phyloP scores from a whole-genome alignment of 2,113 vertebrate species.

The Lipophrys pholis region DNA sequence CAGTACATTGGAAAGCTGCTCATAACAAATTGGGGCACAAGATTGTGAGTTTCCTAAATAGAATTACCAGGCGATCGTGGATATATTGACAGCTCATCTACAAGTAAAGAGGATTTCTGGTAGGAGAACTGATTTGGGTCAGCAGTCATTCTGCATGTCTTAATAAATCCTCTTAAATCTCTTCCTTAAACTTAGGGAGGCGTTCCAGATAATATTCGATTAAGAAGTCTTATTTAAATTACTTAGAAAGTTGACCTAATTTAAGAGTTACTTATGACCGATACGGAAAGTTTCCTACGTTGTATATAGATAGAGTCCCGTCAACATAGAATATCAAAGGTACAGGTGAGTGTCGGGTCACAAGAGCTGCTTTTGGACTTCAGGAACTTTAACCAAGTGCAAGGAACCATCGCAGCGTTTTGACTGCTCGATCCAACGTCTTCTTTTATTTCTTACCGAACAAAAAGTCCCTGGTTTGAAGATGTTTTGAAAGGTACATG shows the following conservation, averaged over 20 bases:
- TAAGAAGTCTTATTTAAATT: conserved; percentile 73
- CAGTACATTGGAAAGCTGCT: background rate
- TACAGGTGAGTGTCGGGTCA: too few species aligned
- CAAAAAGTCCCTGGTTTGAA: too few species aligned
- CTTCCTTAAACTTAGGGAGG: conserved; percentile 61
- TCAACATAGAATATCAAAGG: too few species aligned
- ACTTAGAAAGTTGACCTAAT: conserved; percentile 58
- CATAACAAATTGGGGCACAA: background rate
- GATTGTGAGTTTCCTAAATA: conserved; percentile 8
- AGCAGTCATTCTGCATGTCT: conserved; percentile 56
- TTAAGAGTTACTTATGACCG: conserved; percentile 31
- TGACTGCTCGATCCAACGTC: too few species aligned
- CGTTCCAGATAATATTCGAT: conserved; percentile 62
- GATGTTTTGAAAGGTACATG: too few species aligned
- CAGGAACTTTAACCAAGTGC: too few species aligned
- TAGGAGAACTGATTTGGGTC: conserved; percentile 61
- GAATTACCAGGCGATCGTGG: conserved; percentile 16
- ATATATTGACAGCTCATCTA: conserved; percentile 19
- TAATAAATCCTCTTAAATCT: conserved; percentile 66
- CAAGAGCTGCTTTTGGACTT: too few species aligned
- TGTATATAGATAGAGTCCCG: background rate
- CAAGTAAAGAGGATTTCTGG: conserved; percentile 51
- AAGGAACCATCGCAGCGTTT: too few species aligned
- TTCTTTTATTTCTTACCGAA: too few species aligned
- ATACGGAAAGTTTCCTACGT: background rate